phyloP scores from a whole-genome alignment of 2,888 invertebrate species.

The Hoplodrina blanda region DNA sequence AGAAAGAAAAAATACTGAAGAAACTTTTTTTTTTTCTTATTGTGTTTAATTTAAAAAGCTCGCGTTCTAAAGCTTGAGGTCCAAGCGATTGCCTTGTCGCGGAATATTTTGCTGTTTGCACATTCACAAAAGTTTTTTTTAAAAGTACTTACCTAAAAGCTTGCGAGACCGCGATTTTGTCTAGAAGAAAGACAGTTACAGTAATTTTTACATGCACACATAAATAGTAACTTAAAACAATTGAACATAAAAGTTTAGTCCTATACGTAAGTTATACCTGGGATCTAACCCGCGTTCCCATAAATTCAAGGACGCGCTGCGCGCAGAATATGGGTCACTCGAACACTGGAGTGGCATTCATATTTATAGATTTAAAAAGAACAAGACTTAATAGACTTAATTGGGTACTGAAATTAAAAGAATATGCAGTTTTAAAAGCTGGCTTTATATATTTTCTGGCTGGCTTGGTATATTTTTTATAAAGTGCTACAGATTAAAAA shows the following conservation, averaged over 20 bases:
- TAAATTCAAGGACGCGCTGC: background rate
- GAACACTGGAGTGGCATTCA: no score
- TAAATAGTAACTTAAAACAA: background rate
- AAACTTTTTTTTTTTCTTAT: background rate
- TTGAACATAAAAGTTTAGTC: background rate
- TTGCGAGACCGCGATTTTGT: background rate
- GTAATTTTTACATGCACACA: background rate
- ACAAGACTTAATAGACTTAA: background rate
- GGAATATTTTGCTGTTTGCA: background rate
- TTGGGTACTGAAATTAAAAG: no score
- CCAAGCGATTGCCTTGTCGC: background rate
- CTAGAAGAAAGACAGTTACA: no score
- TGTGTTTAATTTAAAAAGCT: background rate
- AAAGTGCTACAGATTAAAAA: no score
- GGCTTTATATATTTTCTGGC: no score
- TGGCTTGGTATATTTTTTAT: no score
- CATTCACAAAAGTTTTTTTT: no score
- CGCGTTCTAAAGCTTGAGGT: background rate
- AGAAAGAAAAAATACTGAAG: background rate
- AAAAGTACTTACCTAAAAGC: background rate
- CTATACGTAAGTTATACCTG: background rate
- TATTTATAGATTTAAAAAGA: background rate
- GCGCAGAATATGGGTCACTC: slow-evolving; percentile 6
- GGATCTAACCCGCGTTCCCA: slow-evolving; percentile 4
- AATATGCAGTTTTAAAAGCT: no score